phyloP scores from a whole-genome alignment of 1,140 invertebrate genomes.

The Megalonaias nervosa region DNA sequence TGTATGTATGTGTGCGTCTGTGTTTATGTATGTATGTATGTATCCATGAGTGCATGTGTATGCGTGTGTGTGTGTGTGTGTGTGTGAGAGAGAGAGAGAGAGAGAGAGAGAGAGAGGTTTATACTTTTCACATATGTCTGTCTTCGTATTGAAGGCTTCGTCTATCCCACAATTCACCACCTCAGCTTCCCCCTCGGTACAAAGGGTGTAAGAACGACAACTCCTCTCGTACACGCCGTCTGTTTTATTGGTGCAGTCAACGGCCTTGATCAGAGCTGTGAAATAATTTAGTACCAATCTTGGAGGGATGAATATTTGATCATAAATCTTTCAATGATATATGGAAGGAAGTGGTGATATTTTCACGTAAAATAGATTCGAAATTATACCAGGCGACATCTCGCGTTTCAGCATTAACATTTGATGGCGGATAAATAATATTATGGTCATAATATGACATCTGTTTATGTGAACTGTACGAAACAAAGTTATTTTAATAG shows the following conservation, averaged over 20 bases:
- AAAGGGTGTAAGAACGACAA: constrained; percentile 22
- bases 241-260: constrained; percentile 2
- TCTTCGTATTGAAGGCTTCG: constrained; percentile 20
- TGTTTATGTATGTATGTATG: no score
- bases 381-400: no score
- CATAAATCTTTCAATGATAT: no score
- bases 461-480: no score
- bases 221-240: constrained; percentile 32
- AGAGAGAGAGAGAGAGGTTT: neutral
- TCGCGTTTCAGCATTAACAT: no score
- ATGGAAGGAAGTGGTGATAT: no score
- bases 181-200: constrained; percentile 12
- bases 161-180: constrained; percentile 24
- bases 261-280: neutral
- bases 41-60: neutral
- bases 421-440: no score
- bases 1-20: neutral
- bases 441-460: no score
- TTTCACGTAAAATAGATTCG: no score
- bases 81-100: neutral
- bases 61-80: neutral
- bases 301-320: no score
- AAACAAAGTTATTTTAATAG: no score
- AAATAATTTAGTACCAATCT: no score
- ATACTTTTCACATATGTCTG: constrained; percentile 25